Conservation (phyloP, 2,113 vertebrate species). For the Pseudorasbora parva region DNA sequence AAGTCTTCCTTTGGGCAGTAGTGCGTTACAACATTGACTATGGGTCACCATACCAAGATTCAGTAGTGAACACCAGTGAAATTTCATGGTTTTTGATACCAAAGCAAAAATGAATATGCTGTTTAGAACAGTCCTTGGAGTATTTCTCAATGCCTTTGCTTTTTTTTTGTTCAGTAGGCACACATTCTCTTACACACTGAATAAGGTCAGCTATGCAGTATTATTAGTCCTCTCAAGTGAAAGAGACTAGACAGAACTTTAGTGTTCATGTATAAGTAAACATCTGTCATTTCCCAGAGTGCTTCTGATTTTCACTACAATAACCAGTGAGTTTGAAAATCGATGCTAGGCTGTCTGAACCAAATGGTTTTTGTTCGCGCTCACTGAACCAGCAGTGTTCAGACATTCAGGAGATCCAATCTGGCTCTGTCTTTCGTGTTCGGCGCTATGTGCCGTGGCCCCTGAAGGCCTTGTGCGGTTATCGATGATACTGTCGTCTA, state of each 20-base stretch:
- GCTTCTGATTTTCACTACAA: slow-evolving; percentile 9
- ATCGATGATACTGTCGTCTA: neutral
- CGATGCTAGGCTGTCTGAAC: slow-evolving; percentile 24
- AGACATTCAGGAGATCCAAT: neutral
- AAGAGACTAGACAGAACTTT: slow-evolving; percentile 8
- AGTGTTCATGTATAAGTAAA: slow-evolving; percentile 14
- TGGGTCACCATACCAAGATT: too few species aligned
- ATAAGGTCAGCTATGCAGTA: slow-evolving; percentile 6
- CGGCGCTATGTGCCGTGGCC: neutral
- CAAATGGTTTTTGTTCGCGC: slow-evolving; percentile 22
- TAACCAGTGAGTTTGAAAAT: slow-evolving; percentile 11
- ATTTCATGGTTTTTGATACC: neutral
- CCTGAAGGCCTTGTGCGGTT: neutral
- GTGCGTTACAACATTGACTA: neutral
- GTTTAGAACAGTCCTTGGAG: neutral
- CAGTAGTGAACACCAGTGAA: neutral
- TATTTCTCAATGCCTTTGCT: neutral
- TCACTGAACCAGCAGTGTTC: neutral
- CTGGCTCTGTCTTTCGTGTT: neutral
- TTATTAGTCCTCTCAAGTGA: slow-evolving; percentile 4
- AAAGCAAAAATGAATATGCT: neutral
- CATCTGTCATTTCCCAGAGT: slow-evolving; percentile 19
- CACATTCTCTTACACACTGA: neutral
- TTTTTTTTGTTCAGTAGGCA: neutral
- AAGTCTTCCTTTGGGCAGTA: neutral